Base-by-base conservation (phyloP, 2,888 invertebrate genomes). In the Deroplatys truncata region DNA sequence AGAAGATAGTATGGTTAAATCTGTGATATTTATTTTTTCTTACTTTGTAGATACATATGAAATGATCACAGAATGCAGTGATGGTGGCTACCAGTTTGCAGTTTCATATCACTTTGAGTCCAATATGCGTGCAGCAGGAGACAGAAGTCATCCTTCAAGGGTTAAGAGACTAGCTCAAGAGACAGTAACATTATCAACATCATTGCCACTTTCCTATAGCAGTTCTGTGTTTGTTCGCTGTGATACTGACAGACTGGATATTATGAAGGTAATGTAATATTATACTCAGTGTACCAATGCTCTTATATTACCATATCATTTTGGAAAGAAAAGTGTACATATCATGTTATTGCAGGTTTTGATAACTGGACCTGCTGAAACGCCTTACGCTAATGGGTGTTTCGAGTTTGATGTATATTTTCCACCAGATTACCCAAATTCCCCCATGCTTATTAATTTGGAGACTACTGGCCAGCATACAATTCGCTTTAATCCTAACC, bases 141-240 rank as follows among this genome's bases (percentile, higher is more conserved):
- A 98, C 92, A 96, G 98, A 89, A 97, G 97, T 91, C 97, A 98
- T 93, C 97, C 98, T 2, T 96, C 97, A 82, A 95, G 98, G 91
- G 97, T 98, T 92, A 98, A 98, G 93, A 96, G 99, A 29, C 95
- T 99, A 89, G 98, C 99, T 89, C 99, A 98, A 94, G 98, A 99
- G 94, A 97, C 98, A 85, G 98, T 98, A 91, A 98, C 98, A 56
- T 95, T 99, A 88, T 98, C 98, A 91, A 98, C 98, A 90, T 97
- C 97, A 91, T 95, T 99, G 92, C 99, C 99, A 91, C 95, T 99
- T 90, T 98, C 98, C 87, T 98, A 97, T 94, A 98, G 98, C 93
- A 98, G 98, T 93, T 98, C 98, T 91, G 98, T 99, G 91, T 99
- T 99, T 95, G 98, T 99, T 91, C 96, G 99, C 91, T 98, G 98